Evolutionary conservation across 2,888 invertebrate species (phyloP).

Genomic region (Dorcus hopei): DNA sequence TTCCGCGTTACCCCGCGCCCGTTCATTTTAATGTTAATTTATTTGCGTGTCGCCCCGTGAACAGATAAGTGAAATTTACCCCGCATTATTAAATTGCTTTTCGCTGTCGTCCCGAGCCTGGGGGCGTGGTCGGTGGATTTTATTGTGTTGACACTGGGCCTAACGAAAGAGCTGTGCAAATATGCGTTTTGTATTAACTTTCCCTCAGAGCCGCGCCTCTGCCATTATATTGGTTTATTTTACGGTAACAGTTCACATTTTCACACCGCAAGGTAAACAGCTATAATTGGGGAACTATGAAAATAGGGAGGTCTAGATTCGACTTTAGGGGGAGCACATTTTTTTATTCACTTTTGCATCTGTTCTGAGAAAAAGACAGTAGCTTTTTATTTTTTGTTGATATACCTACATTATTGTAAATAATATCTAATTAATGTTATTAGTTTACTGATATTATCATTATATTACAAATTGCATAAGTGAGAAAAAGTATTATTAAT

Average conservation of each 20-base stretch:
- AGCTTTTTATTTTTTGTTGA: no score
- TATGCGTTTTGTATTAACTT: constrained; percentile 46
- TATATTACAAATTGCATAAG: no score
- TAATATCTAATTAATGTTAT: no score
- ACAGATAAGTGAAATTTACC: constrained; percentile 27
- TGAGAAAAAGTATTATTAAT: no score
- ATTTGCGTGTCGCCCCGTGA: constrained; percentile 5
- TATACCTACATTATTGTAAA: no score
- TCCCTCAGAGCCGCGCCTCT: constrained; percentile 36
- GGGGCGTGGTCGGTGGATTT: constrained; percentile 37
- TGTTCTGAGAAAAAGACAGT: no score
- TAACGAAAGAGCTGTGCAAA: constrained; percentile 47
- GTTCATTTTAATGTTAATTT: background rate
- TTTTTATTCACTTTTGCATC: no score
- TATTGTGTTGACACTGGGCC: constrained; percentile 44
- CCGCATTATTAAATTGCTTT: constrained; percentile 40
- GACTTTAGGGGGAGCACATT: no score
- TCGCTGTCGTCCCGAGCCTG: constrained; percentile 35
- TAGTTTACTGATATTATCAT: no score
- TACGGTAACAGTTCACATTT: constrained; percentile 33
- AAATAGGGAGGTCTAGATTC: no score
- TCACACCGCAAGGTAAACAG: constrained; percentile 27
- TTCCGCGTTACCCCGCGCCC: no score
- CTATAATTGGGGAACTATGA: background rate
- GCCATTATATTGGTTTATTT: constrained; percentile 38